A percentile compares a stretch with the other conserved stretches of the same genome.
Conservation (phyloP, 2,888 invertebrate genomes). For the Dryomyza anilis region DNA sequence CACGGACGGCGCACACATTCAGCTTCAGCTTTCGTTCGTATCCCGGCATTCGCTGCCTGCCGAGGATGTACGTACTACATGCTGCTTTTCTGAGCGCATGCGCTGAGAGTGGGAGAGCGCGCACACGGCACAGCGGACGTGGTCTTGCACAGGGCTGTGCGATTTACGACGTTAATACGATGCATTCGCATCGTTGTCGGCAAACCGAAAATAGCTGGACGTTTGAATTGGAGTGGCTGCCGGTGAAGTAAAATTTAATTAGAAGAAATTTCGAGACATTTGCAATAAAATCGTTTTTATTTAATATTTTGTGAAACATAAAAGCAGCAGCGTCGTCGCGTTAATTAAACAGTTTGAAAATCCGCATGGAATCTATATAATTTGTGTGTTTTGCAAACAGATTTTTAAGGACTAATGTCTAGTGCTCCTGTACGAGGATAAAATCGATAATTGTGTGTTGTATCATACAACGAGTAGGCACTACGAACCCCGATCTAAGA, state of each 20-base stretch:
- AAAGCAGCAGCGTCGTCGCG: background rate
- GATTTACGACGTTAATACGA: conserved; percentile 4
- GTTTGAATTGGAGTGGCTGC: background rate
- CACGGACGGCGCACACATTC: background rate
- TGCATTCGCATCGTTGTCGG: conserved; percentile 20
- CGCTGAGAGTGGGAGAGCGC: conserved; percentile 25
- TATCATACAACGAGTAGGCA: conserved; percentile 58
- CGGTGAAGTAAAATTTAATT: conserved; percentile 9
- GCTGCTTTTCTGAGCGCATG: conserved; percentile 8
- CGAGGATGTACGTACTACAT: conserved; percentile 1
- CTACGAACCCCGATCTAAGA: conserved; percentile 39
- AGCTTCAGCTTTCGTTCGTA: background rate
- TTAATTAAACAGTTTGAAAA: background rate
- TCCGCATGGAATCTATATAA: background rate
- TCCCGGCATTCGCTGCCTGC: conserved; percentile 13
- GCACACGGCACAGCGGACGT: too few species aligned
- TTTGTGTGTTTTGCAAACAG: background rate
- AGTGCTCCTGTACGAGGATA: conserved; percentile 37
- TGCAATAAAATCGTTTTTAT: too few species aligned
- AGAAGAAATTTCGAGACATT: too few species aligned
- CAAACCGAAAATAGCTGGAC: background rate
- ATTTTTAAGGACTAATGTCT: conserved; percentile 30
- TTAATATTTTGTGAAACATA: too few species aligned
- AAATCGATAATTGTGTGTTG: conserved; percentile 59
- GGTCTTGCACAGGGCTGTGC: background rate